Base-by-base conservation (phyloP, 2,797 vertebrate genomes). In the Geotrypetes seraphini region DNA sequence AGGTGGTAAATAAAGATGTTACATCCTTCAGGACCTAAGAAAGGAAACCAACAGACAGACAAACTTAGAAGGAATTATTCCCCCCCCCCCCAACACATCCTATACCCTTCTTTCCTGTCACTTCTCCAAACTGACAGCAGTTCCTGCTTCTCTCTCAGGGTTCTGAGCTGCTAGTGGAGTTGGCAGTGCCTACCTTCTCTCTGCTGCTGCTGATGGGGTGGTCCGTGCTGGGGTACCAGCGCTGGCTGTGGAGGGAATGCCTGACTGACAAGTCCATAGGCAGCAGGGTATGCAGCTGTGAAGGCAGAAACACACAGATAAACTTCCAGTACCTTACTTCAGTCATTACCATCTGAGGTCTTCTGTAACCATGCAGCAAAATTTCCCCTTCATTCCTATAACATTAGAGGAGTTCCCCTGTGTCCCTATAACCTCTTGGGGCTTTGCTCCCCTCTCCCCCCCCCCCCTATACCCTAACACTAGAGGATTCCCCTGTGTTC, bases 1-100 rank as follows among this genome's bases (percentile, higher is more conserved):
- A 96, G 81, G 81, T 96, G 92, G 81, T 96, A 96, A 75, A 96
- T 93, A 78, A 96, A 96, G 81, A 96, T 92, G 75, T 96, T 94
- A 71, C 92, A 96, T 42, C 91, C 92, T 20, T 96, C 92, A 19
- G 91, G 90, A 75, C 92, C 92, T 96, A 75, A 35, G 18, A 28
- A 39, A 22, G 51, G 25, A 39, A 54, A 50, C 30, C 45, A 30
- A 55, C 63, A 48, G 60, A 43, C 32, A 4, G 28, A 39, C 19
- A 34, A 71, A 75, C 57, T 69, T 50, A 38, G 12, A 20, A 28
- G 15, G 26, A 17, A 12, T 10, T 7, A 5, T 4, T 8, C 17
- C 31, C 13, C 4, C 10, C 15, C 19, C 20, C 19, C n/a, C 7
- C 8, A 10, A 12, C 8, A 2, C 5, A 0, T 8, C n/a, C n/a